Percentiles rank a stretch among this genome's conserved stretches.
These are phyloP conservation scores for Epinephelus fuscoguttatus DNA, from an alignment of 2,113 vertebrate species.

Conservation along the genomic window DNA sequence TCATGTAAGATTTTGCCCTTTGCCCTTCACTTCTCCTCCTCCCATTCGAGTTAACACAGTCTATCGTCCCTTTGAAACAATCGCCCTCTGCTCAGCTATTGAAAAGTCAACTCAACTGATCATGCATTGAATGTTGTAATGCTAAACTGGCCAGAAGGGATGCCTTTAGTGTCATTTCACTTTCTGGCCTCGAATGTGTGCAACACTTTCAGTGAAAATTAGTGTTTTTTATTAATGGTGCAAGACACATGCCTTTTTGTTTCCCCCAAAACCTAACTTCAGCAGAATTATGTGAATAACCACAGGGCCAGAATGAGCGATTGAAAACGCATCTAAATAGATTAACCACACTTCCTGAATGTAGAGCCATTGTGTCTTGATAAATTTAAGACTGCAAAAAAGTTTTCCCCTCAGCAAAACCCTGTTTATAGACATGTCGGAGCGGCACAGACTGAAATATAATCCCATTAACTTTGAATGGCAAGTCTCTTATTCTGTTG, in stretches of 20 bases:
- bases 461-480: slow-evolving; percentile 79
- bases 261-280: background rate
- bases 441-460: slow-evolving; percentile 71
- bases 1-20: slow-evolving; percentile 80
- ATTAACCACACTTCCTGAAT: slow-evolving; percentile 36
- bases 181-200: slow-evolving; percentile 12
- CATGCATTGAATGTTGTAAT: slow-evolving; percentile 57
- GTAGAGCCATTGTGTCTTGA: slow-evolving; percentile 14
- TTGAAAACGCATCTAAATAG: slow-evolving; percentile 35
- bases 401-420: slow-evolving; percentile 50
- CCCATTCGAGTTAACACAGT: slow-evolving; percentile 59
- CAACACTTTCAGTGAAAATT: slow-evolving; percentile 15
- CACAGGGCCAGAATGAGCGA: background rate
- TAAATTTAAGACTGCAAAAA: slow-evolving; percentile 43
- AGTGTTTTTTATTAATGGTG: slow-evolving; percentile 46
- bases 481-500: slow-evolving; percentile 73
- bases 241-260: slow-evolving; percentile 23
- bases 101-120: slow-evolving; percentile 50
- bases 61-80: slow-evolving; percentile 49
- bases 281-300: slow-evolving; percentile 25
- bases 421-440: slow-evolving; percentile 62
- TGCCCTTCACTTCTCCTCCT: slow-evolving; percentile 74
- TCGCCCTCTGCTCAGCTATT: slow-evolving; percentile 55
- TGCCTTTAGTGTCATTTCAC: slow-evolving; percentile 21
- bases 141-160: slow-evolving; percentile 47